A percentile compares a stretch with the other conserved stretches of the same genome.
Conservation (phyloP, 2,797 vertebrate species). For the Liasis olivaceus region DNA sequence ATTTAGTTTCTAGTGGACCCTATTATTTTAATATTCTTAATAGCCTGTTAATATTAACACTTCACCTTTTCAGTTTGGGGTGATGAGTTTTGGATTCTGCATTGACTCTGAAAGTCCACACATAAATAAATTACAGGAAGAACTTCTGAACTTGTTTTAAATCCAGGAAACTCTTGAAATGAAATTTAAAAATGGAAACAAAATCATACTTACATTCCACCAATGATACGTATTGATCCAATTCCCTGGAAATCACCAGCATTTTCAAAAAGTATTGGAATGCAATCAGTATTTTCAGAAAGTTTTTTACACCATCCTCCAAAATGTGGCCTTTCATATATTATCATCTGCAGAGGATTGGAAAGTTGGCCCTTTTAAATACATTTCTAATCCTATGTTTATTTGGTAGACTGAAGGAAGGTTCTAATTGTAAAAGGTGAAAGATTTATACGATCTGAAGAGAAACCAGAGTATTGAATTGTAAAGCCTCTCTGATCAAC, state of each 20-base stretch:
- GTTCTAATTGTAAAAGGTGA: background rate
- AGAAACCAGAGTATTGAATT: background rate
- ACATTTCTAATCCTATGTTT: background rate
- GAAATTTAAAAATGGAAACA: slow-evolving; percentile 16
- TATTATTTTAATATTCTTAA: background rate
- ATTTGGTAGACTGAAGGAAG: background rate
- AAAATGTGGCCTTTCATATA: slow-evolving; percentile 81
- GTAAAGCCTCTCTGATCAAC: background rate
- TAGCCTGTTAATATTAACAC: too few species aligned
- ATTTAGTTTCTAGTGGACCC: background rate
- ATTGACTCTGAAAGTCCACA: background rate
- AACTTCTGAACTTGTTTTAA: background rate
- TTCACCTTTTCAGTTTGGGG: background rate
- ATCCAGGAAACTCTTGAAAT: background rate
- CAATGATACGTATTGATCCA: slow-evolving; percentile 79
- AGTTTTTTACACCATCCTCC: slow-evolving; percentile 76
- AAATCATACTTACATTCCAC: slow-evolving; percentile 82
- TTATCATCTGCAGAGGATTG: slow-evolving; percentile 75
- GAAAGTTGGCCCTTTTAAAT: background rate
- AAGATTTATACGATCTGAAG: background rate
- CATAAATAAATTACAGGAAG: too few species aligned
- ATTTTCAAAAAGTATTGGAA: slow-evolving; percentile 64
- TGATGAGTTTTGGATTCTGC: background rate
- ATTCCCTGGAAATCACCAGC: slow-evolving; percentile 63
- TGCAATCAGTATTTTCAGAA: slow-evolving; percentile 73